phyloP scores from a whole-genome alignment of 2,113 vertebrate genomes.

The Procapra przewalskii region DNA sequence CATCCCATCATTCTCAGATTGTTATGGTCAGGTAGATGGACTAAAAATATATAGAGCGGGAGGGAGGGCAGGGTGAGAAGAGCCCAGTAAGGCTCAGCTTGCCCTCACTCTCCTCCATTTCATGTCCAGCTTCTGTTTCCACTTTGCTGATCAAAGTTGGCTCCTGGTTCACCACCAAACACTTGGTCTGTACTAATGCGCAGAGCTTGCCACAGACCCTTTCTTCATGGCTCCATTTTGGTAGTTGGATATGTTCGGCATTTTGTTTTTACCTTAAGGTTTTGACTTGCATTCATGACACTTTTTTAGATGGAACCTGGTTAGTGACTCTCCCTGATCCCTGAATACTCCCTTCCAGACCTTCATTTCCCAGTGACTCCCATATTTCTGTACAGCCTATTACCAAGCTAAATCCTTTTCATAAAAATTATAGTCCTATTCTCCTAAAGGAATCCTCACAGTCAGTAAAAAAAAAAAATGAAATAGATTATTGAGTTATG shows the following conservation, averaged over 20 bases:
- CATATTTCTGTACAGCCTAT: not conserved
- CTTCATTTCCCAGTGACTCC: not conserved
- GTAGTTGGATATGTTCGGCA: not conserved
- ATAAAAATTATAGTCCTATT: not conserved
- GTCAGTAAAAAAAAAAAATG: conserved; percentile 32
- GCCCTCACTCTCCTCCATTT: not conserved
- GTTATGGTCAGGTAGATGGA: not conserved
- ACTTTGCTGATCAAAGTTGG: not conserved
- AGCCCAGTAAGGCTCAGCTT: not conserved
- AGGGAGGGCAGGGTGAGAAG: rapidly evolving
- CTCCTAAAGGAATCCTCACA: not conserved
- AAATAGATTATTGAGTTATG: not conserved
- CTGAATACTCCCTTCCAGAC: not conserved
- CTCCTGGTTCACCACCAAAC: not conserved
- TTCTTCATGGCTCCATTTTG: not conserved
- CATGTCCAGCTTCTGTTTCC: not conserved
- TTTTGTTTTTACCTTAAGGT: not conserved
- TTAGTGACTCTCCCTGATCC: not conserved
- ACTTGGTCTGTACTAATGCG: rapidly evolving
- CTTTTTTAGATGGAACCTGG: not conserved
- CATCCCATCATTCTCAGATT: not conserved
- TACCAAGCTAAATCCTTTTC: not conserved
- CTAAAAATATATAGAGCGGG: not conserved
- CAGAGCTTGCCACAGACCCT: not conserved
- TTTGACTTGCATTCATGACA: not conserved